phyloP scores from a whole-genome alignment of 1,140 invertebrate genomes.

The Bicyclus anynana region DNA sequence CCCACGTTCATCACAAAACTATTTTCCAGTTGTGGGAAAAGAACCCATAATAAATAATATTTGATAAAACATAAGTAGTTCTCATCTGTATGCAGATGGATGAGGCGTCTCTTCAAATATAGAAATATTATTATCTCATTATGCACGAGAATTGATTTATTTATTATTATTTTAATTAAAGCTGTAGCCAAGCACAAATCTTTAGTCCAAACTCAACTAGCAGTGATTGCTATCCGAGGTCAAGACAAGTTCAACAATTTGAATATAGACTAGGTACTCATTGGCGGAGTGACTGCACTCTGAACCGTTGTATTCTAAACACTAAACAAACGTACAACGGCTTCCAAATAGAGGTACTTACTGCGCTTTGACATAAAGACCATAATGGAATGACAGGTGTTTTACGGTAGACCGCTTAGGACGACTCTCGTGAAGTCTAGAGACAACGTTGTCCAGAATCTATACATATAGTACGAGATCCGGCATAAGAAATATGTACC shows the following conservation, averaged over 20 bases:
- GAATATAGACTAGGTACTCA: slow-evolving; percentile 51
- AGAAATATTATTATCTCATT: no score
- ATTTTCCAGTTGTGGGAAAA: no score
- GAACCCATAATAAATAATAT: no score
- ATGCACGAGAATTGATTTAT: no score
- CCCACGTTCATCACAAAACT: no score
- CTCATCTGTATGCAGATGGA: no score
- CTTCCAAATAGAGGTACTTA: not conserved
- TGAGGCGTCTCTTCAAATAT: no score
- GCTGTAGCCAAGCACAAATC: not conserved
- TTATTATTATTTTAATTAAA: no score
- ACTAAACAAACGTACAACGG: slow-evolving; percentile 15
- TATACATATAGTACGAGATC: not conserved
- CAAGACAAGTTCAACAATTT: slow-evolving; percentile 38
- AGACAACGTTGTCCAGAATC: not conserved
- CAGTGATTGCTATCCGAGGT: slow-evolving; percentile 32
- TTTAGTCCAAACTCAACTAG: not conserved
- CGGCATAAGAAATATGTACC: no score
- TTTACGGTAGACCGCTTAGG: not conserved
- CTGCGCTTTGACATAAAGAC: not conserved
- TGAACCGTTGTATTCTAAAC: slow-evolving; percentile 25
- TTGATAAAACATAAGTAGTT: no score
- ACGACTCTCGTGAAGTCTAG: not conserved
- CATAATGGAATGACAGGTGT: not conserved
- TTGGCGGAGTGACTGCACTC: slow-evolving; percentile 27